Evolutionary conservation across 2,888 invertebrate species (phyloP), one percentile per base, ranked within the genome.

Genomic region (Oligia latruncula): DNA sequence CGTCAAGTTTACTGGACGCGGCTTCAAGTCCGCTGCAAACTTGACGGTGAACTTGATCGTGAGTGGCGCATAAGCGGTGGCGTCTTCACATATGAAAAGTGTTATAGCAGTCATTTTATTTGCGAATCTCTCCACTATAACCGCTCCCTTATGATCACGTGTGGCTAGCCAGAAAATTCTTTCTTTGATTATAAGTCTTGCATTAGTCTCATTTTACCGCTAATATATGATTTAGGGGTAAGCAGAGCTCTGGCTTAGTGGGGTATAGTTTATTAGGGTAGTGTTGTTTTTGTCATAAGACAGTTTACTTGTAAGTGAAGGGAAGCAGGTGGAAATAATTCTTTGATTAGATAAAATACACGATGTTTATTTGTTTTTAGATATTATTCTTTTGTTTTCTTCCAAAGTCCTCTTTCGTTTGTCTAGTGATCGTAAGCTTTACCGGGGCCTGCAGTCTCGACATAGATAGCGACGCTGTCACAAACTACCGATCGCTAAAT

Each of bases 151-250:
- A 91, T 78, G 90, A 92, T 91, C 94, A 94, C 92, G 93, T 94
- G 93, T 93, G 94, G 93, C 91, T 85, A 84, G 86, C 90, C 92
- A 95, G 94, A 94, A 94, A 95, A 95, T 95, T 94, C 95, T 93
- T 95, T 95, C 95, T 95, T 94, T 96, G 96, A 96, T 96, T 96
- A 96, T 95, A 94, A 95, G 94, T 94, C 93, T 80, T 86, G 95
- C 95, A 96, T 96, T 96, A 96, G 95, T 94, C 95, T 95, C 95
- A 95, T 95, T 95, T 95, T 95, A 91, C 94, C 95, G 94, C 95
- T 96, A 96, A 96, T 96, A 96, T 95, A 96, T 96, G 96, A 96
- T 96, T 96, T 95, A 96, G 94, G 93, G 92, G 93, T 91, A 90
- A 86, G 89, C 89, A 90, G 88, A 83, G 87, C 85, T 87, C 86